Evolutionary conservation across 2,797 vertebrate genomes (phyloP), one percentile per base, ranked within the genome.

Genomic region (Pitangus sulphuratus): DNA sequence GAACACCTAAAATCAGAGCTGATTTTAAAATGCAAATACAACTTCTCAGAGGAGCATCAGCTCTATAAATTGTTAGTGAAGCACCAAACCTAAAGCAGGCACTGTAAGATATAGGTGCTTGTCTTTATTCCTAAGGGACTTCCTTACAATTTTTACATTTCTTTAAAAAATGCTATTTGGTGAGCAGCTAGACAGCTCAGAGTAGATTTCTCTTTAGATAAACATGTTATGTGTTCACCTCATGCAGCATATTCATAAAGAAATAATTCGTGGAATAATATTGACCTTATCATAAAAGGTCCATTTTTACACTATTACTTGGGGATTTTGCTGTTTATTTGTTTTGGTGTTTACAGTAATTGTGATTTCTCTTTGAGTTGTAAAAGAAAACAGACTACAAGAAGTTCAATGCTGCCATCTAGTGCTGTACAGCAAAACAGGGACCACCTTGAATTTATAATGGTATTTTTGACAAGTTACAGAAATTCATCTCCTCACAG

Each of bases 381-480:
- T 37, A 9, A n/a, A 65, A 45, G 60, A 47, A 26, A 61, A 44
- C 7, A 45, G 47, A 53, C 26, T 56, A 5, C 84, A 12, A 31
- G 48, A 96, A 95, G 90, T 95, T 96, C 96, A 96, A 96, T 92
- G 95, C 97, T 97, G 98, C 98, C 98, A 98, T 76, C 98, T 98
- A 96, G 97, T 94, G 98, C 72, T 94, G 17, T 15, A 15, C 4
- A 8, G 21, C 22, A 87, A 94, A 84, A 74, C 15, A 9, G 8
- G 8, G 30, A 35, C 42, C 61, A 31, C 17, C 16, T 61, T 72
- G 37, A 51, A 39, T 61, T 89, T 64, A 19, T 24, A 57, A 85
- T 13, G 3, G 3, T 15, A 11, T 15, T 79, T 31, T 33, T 56
- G 31, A n/a, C 6, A 35, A 69, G 4, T 64, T 57, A 15, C 5